Base-by-base conservation (phyloP, 2,113 vertebrate genomes). In the Circaetus cinerascens region DNA sequence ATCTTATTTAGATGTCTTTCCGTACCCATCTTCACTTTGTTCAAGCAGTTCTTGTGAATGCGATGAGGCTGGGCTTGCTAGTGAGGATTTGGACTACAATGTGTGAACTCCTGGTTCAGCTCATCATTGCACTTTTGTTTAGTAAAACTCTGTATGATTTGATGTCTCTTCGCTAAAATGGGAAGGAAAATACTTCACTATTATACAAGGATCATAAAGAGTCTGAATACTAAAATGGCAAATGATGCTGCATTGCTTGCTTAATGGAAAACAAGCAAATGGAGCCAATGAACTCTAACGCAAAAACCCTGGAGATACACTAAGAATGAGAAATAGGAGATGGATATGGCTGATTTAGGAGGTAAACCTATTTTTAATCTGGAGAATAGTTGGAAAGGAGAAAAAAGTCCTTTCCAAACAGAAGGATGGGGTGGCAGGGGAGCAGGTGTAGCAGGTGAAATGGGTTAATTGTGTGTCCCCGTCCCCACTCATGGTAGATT, bases 21-120 rank as follows among this genome's bases (percentile, higher is more conserved):
- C 1, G 0, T 14, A 4, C 7, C 12, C 15, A 10, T 21, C 48
- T 79, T 80, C 38, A 2, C 16, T 48, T 48, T 21, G 6, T 57
- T 86, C 30, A 14, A 1, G 40, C 13, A 34, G 8, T 8, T 85
- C 8, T 64, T 38, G 22, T 48, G 29, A 19, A 18, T 6, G 10
- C 1, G 2, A 17, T 18, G 26, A 71, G 40, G 13, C 32, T 55
- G 56, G 18, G 10, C 14, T 56, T 67, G 36, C 18, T 76, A 2
- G 3, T 30, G 25, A 69, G 34, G 66, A n/a, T 91, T 68, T 63
- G 41, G 32, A 18, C 40, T 76, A 13, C 10, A 20, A 3, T 5
- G 16, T 50, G 9, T 74, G 21, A 92, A 3, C 40, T 50, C 21
- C 48, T 21, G 22, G 6, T 77, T 88, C 26, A 40, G 9, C 68